Base-by-base conservation (phyloP, 2,113 vertebrate species). In the Ursus arctos region DNA sequence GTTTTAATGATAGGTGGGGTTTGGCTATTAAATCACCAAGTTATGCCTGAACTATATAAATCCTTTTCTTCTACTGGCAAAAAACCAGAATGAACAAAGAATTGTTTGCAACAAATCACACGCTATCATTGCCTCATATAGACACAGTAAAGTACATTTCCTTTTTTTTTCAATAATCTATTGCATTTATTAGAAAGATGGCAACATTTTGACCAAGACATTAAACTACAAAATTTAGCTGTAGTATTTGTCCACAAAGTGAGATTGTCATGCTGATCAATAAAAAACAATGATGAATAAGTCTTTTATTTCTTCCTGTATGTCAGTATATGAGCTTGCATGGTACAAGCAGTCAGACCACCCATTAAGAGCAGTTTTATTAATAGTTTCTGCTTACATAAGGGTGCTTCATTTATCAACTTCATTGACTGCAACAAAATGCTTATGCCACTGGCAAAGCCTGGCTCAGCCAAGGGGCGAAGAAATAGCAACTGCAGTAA, bases 331-430 rank as follows among this genome's bases (percentile, higher is more conserved):
- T 76, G 77, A 76, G 76, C 0, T 43, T 91, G 94, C 18, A 19
- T 53, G 47, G 59, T 85, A 53, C 77, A 96, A 96, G 59, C 36
- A 85, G 96, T 97, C 95, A 96, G 88, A 93, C 80, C 86, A 97
- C 93, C 86, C 84, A 98, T 96, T 96, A 98, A 92, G 51, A 51
- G 82, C 79, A 96, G 43, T 96, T 98, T 98, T 98, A 98, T 98
- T 98, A 98, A 98, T 98, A 98, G 95, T 49, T 95, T 55, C 85
- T 97, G 83, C 93, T 98, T 98, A 95, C 93, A 96, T 97, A 92
- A 98, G 91, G 95, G 88, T 15, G 43, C 59, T 19, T 98, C 98
- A 95, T 98, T 98, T 98, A 97, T 99, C 98, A 98, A 97, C 94
- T 97, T 98, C 98, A 97, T 79, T 95, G 98, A 95, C 96, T 21